Conservation (phyloP, 2,113 vertebrate genomes). For the Chloropsis hardwickii region DNA sequence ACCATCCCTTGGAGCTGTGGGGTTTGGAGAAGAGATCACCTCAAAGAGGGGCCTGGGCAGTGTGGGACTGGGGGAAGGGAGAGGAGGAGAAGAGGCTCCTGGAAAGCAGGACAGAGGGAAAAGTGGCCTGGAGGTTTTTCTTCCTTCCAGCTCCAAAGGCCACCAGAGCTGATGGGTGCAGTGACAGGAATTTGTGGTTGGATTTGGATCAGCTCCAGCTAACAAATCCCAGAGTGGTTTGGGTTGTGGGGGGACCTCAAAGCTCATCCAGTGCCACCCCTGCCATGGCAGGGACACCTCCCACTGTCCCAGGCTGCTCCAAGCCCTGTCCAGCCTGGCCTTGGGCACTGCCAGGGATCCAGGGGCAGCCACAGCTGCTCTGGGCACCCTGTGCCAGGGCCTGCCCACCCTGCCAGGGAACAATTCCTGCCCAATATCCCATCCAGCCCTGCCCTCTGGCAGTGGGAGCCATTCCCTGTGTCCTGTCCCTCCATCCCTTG, state of each 20-base stretch:
- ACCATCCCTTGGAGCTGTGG: not conserved
- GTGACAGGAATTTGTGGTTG: not conserved
- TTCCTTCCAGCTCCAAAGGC: not conserved
- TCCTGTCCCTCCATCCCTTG: not conserved
- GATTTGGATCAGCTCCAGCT: not conserved
- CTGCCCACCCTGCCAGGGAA: fast-evolving
- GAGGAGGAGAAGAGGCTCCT: not conserved
- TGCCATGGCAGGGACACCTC: not conserved
- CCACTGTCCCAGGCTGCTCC: not conserved
- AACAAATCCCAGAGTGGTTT: not conserved
- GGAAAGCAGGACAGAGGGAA: not conserved
- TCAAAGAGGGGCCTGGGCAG: not conserved
- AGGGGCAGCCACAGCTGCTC: not conserved
- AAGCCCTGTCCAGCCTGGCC: not conserved
- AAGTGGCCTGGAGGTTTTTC: not conserved
- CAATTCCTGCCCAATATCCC: not conserved
- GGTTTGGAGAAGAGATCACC: not conserved
- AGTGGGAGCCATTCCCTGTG: not conserved
- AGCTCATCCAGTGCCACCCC: fast-evolving
- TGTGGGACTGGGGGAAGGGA: not conserved
- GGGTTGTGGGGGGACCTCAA: not conserved
- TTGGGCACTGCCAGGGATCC: not conserved
- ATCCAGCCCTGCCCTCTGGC: not conserved
- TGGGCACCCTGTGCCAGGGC: not conserved
- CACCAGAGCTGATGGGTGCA: not conserved